A percentile compares a stretch with the other conserved stretches of the same genome.
Evolutionary conservation across 1,140 invertebrate genomes (phyloP).

Genomic region (Cyclina sinensis): DNA sequence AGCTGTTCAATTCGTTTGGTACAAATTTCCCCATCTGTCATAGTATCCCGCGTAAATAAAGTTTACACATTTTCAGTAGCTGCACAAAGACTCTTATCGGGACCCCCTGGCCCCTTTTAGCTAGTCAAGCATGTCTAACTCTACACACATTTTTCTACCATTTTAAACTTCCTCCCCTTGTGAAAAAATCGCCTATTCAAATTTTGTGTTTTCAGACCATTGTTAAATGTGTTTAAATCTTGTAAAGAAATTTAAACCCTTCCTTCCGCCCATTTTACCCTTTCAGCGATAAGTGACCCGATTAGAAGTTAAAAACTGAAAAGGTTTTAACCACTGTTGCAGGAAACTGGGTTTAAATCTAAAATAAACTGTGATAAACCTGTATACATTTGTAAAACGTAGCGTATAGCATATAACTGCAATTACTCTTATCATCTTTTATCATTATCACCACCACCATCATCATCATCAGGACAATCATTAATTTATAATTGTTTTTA

Average conservation of each 20-base stretch:
- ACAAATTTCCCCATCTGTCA: conserved; percentile 30
- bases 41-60: conserved; percentile 23
- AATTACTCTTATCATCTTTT: too few relatives aligned
- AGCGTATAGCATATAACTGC: too few relatives aligned
- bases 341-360: too few relatives aligned
- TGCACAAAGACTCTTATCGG: conserved; percentile 5
- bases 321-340: too few relatives aligned
- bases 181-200: background rate
- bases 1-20: conserved; percentile 32
- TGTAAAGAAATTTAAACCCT: conserved; percentile 4
- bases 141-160: background rate
- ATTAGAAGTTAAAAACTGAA: background rate
- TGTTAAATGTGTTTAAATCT: conserved; percentile 1
- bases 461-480: too few relatives aligned
- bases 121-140: conserved; percentile 7
- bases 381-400: too few relatives aligned
- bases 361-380: too few relatives aligned
- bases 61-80: conserved; percentile 37
- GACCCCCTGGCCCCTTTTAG: conserved; percentile 28
- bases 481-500: too few relatives aligned
- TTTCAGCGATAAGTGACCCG: background rate
- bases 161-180: background rate
- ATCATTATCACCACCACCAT: too few relatives aligned
- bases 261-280: background rate
- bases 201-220: background rate